These are phyloP conservation scores for Lordiphosa collinella DNA, from an alignment of 1,140 invertebrate species.

Conservation along the genomic window DNA sequence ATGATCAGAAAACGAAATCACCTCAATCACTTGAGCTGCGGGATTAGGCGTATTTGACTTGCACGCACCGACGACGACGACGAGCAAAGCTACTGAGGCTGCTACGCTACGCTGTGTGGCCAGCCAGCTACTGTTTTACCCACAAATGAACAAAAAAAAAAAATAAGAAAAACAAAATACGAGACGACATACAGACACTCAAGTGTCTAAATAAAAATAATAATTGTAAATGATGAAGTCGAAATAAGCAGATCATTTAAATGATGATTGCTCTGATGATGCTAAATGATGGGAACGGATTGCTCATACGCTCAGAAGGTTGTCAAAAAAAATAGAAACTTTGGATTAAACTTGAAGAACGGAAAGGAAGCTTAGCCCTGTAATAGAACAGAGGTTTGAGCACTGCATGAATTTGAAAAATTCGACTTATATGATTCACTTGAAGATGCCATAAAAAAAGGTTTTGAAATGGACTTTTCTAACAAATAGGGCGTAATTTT, in stretches of 20 bases:
- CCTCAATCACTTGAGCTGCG: slow-evolving; percentile 78
- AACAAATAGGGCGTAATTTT: no score
- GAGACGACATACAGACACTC: slow-evolving; percentile 25
- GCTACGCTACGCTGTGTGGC: not conserved
- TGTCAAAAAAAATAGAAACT: not conserved
- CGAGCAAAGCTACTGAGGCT: slow-evolving; percentile 21
- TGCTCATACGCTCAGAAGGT: slow-evolving; percentile 11
- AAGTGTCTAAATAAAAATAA: slow-evolving; percentile 76
- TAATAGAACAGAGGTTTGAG: no score
- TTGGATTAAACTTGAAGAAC: no score
- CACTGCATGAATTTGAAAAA: no score
- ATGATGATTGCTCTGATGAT: slow-evolving; percentile 23
- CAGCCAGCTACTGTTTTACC: slow-evolving; percentile 64
- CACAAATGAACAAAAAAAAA: slow-evolving; percentile 1
- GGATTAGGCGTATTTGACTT: slow-evolving; percentile 78
- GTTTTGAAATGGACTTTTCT: no score
- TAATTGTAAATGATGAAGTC: slow-evolving; percentile 77
- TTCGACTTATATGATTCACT: no score
- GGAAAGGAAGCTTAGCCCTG: no score
- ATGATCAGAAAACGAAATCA: slow-evolving; percentile 71
- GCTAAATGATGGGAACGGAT: slow-evolving; percentile 21
- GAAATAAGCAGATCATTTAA: slow-evolving; percentile 76
- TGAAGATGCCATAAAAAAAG: no score
- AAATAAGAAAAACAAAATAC: slow-evolving; percentile 1
- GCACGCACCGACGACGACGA: slow-evolving; percentile 57